Evolutionary conservation across 2,797 vertebrate genomes (phyloP), one percentile per base, ranked within the genome.

Genomic region (Nasua narica): DNA sequence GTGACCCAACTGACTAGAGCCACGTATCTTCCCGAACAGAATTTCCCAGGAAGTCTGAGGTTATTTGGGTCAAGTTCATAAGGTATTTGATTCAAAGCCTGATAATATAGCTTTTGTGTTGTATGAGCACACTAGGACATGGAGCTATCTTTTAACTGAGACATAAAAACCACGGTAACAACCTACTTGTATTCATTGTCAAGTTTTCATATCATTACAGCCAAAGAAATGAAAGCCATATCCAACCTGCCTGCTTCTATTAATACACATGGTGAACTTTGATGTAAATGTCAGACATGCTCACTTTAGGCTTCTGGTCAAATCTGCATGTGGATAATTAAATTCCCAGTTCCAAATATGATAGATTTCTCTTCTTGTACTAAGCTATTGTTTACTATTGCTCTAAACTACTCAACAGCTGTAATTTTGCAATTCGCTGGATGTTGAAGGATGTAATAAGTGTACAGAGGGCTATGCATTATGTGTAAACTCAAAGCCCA

Each of bases 261-360:
- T 94, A 97, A 96, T 50, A 84, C 62, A 85, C 43, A 19, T 8
- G 2, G 50, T 94, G 91, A 96, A 96, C 95, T 94, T 77, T 46
- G 91, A 93, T 94, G 67, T 94, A 96, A 96, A 97, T 98, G 95
- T 97, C 95, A 96, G 74, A 93, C 74, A 90, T 50, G 56, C 29
- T 95, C 94, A 94, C 70, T 89, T 93, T 88, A 97, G 90, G 81
- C 84, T 95, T 92, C 91, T 94, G 95, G 96, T 96, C 95, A 97
- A 88, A 97, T 97, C 76, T 97, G 85, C 95, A 94, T 84, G 76
- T 56, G 46, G 84, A 83, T 97, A 93, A 97, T 97, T 96, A 97
- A 95, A 97, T 93, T 96, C 69, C 16, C 37, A 97, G 50, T 91
- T 98, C 87, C 89, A 95, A 77, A 78, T 74, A 90, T 9, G 56